phyloP scores from a whole-genome alignment of 2,113 vertebrate species.

The Ctenodactylus gundi region DNA sequence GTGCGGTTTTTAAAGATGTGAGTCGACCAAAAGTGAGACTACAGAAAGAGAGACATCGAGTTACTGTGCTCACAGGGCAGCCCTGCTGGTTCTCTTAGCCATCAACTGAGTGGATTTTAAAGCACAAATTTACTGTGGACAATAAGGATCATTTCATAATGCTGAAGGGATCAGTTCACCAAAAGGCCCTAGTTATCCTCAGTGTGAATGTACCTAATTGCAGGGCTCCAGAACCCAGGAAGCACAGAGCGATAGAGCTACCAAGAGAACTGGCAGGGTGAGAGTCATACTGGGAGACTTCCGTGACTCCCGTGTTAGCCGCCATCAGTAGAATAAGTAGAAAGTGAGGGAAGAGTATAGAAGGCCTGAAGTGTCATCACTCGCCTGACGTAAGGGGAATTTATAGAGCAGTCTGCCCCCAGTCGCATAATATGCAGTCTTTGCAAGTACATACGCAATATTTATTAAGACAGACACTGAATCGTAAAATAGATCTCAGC shows the following conservation, averaged over 20 bases:
- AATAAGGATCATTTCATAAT: conserved; percentile 20
- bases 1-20: not conserved
- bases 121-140: not conserved
- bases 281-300: not conserved
- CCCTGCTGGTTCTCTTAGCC: not conserved
- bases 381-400: not conserved
- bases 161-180: too few relatives aligned
- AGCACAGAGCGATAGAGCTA: not conserved
- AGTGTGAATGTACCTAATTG: not conserved
- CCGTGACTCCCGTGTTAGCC: too few relatives aligned
- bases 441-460: not conserved
- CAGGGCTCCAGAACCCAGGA: not conserved
- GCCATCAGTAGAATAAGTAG: too few relatives aligned
- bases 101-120: not conserved
- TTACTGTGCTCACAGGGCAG: not conserved
- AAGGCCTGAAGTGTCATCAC: not conserved
- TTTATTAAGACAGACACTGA: not conserved
- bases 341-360: too few relatives aligned
- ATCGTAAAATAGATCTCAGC: not conserved
- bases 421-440: not conserved
- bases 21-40: not conserved
- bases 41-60: not conserved
- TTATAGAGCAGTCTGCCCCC: not conserved
- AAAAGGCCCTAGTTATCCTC: not conserved
- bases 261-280: not conserved